phyloP scores from a whole-genome alignment of 2,113 vertebrate species.

The Microcebus ravelobensis region DNA sequence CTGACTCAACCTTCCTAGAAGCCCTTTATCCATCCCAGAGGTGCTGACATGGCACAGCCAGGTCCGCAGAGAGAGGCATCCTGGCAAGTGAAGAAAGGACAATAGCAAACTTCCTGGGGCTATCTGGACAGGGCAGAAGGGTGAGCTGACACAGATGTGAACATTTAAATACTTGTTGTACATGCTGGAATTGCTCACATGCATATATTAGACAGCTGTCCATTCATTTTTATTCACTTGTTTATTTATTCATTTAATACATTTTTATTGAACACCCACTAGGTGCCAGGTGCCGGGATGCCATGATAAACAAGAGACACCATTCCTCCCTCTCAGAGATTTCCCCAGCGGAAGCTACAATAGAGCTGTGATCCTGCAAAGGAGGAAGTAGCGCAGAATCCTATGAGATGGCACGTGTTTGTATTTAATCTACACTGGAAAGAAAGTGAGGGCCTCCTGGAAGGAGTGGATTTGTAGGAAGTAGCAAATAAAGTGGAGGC shows the following conservation, averaged over 20 bases:
- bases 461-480: neutral
- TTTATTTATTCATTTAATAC: neutral
- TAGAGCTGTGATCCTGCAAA: neutral
- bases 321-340: neutral
- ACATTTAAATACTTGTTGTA: conserved; percentile 21
- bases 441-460: neutral
- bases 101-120: neutral
- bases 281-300: neutral
- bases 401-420: neutral
- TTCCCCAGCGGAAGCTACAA: neutral
- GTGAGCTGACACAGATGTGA: neutral
- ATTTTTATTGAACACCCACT: neutral
- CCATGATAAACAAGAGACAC: neutral
- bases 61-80: rapidly evolving
- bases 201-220: neutral
- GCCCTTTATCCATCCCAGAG: neutral
- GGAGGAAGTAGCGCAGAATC: neutral
- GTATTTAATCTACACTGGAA: neutral
- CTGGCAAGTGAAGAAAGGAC: neutral
- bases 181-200: neutral
- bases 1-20: neutral
- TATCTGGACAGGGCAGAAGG: neutral
- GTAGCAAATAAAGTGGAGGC: neutral
- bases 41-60: neutral
- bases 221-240: neutral